A percentile compares a stretch with the other conserved stretches of the same genome.
phyloP scores from a whole-genome alignment of 2,113 vertebrate species.

The Neoarius graeffei region DNA sequence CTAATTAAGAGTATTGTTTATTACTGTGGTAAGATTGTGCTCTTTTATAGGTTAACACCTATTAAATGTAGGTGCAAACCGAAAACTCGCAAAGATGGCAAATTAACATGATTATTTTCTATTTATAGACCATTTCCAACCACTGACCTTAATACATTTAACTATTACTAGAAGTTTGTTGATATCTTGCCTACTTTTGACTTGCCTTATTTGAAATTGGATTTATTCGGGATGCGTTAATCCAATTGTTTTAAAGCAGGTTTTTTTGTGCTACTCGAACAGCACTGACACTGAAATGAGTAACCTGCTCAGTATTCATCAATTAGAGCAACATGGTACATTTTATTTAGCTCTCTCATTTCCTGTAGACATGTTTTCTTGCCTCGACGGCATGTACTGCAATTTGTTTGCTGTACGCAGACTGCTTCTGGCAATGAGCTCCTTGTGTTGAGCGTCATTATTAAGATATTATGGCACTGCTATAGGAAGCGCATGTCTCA shows the following conservation, averaged over 20 bases:
- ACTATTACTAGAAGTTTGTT: neutral
- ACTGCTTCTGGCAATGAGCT: neutral
- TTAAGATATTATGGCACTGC: neutral
- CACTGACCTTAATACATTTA: neutral
- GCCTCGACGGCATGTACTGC: neutral
- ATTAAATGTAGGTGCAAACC: neutral
- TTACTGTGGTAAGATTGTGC: neutral
- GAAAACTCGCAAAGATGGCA: neutral
- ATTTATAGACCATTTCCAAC: neutral
- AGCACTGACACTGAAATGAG: neutral
- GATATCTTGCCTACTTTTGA: neutral
- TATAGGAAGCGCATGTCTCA: neutral
- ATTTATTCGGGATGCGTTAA: neutral
- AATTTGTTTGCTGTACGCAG: neutral
- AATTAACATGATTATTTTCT: neutral
- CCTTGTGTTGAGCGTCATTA: neutral
- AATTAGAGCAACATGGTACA: neutral
- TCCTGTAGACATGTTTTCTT: neutral
- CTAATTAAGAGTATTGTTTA: neutral
- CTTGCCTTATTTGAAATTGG: neutral
- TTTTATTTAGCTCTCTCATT: neutral
- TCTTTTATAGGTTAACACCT: neutral
- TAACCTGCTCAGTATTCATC: neutral
- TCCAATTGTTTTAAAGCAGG: neutral
- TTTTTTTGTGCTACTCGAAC: neutral